Evolutionary conservation across 2,797 vertebrate genomes (phyloP).

Genomic region (Molossus alvarezi): DNA sequence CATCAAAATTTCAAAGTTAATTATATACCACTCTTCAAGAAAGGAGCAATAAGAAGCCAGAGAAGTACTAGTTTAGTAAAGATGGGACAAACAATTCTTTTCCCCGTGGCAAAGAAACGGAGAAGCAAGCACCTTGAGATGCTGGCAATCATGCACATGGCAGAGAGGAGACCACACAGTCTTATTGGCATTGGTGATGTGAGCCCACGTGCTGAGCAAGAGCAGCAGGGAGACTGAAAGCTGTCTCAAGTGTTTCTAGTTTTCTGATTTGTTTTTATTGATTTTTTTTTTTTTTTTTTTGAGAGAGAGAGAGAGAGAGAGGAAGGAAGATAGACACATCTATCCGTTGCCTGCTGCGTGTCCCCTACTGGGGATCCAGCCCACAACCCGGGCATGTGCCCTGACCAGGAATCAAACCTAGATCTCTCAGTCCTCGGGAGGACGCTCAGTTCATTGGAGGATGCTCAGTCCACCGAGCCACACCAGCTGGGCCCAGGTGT

Average conservation of each 20-base stretch:
- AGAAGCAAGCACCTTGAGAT: constrained; percentile 42
- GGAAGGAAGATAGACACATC: too few relatives aligned
- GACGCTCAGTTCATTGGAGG: too few relatives aligned
- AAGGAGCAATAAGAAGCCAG: constrained; percentile 54
- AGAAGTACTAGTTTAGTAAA: constrained; percentile 69
- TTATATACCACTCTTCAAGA: constrained; percentile 28
- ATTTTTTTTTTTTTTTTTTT: too few relatives aligned
- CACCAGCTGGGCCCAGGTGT: neutral
- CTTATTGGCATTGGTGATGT: neutral
- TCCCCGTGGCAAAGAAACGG: constrained; percentile 34
- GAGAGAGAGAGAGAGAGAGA: too few relatives aligned
- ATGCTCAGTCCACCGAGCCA: too few relatives aligned
- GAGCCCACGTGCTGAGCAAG: constrained; percentile 12
- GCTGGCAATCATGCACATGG: constrained; percentile 57
- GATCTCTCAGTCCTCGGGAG: too few relatives aligned
- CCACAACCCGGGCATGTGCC: too few relatives aligned
- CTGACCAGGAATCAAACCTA: too few relatives aligned
- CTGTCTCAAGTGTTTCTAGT: constrained; percentile 37
- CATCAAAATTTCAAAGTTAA: constrained; percentile 42
- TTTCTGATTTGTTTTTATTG: neutral
- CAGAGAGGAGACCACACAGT: constrained; percentile 50
- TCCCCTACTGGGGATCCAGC: too few relatives aligned
- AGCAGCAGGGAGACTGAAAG: neutral
- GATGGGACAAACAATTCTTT: constrained; percentile 66
- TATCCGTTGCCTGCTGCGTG: too few relatives aligned